Base-by-base conservation (phyloP, 1,140 invertebrate species). In the Micrasema minimum region DNA sequence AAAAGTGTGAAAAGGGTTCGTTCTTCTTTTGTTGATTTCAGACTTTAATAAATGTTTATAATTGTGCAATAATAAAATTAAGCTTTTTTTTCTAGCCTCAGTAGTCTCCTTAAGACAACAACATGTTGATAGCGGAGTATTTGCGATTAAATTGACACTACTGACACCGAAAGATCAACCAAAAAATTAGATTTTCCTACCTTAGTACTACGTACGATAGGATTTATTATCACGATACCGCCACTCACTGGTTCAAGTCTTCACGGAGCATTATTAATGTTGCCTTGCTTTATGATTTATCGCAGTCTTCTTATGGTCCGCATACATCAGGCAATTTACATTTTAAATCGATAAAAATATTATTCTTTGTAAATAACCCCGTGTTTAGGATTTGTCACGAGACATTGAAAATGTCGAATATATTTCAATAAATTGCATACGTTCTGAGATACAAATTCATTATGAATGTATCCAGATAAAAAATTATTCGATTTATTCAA, bases 201-300 rank as follows among this genome's bases (percentile, higher is more conserved):
- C n/a, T n/a, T n/a, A n/a, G n/a, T n/a, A n/a, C n/a, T n/a, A n/a
- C n/a, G n/a, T 31, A 31, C 3, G 26, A 31, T 31, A 31, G 26
- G 26, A 31, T 31, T 31, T 31, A 31, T 31, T 31, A 31, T 31
- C 18, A 20, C 4, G 38, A 9, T 10, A 14, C 18, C 43, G 43
- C 45, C 61, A 31, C 41, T 64, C 16, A 31, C 26, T 31, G 26
- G 7, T 5, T 55, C 37, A 9, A 20, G 35, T 59, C 35, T 2
- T 12, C 31, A 38, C n/a, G 38, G 18, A 59, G 37, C 62, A 57
- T 73, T 69, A 69, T 73, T 73, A 66, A 73, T 69, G 72, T 69
- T 46, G 12, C n/a, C 18, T 70, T 53, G 43, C 61, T 50, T 69
- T 73, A 73, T 73, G 72, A 73, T 73, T 69, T 73, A 70, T 51